Conservation (phyloP, 2,113 vertebrate genomes). For the Corythoichthys haematopterus region DNA sequence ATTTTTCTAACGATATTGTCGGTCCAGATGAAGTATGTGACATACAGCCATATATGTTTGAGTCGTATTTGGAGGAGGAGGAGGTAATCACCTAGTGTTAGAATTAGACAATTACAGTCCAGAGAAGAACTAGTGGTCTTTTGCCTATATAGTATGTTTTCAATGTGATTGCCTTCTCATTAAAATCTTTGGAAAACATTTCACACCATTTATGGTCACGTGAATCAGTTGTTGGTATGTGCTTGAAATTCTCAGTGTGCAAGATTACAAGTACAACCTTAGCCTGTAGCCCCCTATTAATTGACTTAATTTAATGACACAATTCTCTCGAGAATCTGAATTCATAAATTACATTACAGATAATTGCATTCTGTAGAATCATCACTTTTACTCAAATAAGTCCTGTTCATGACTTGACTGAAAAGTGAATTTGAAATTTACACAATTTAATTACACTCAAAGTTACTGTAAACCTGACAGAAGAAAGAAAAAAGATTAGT, state of each 20-base stretch:
- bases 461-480: background rate
- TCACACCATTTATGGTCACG: background rate
- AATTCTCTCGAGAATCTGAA: background rate
- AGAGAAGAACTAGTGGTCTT: background rate
- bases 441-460: background rate
- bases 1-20: too few relatives aligned
- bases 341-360: background rate
- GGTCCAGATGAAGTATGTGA: too few relatives aligned
- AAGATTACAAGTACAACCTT: background rate
- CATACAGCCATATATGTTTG: too few relatives aligned
- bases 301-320: background rate
- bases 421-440: too few relatives aligned
- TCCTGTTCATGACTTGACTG: background rate
- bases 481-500: slow-evolving; percentile 1
- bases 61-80: too few relatives aligned
- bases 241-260: background rate
- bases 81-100: slow-evolving; percentile 9
- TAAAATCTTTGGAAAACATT: slow-evolving; percentile 4
- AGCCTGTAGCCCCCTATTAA: background rate
- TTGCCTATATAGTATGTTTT: slow-evolving; percentile 9
- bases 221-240: background rate
- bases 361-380: background rate
- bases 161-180: slow-evolving; percentile 30
- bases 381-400: background rate
- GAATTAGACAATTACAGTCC: slow-evolving; percentile 7